Conservation (phyloP, 2,888 invertebrate genomes). For the Drosophila barbarae region DNA sequence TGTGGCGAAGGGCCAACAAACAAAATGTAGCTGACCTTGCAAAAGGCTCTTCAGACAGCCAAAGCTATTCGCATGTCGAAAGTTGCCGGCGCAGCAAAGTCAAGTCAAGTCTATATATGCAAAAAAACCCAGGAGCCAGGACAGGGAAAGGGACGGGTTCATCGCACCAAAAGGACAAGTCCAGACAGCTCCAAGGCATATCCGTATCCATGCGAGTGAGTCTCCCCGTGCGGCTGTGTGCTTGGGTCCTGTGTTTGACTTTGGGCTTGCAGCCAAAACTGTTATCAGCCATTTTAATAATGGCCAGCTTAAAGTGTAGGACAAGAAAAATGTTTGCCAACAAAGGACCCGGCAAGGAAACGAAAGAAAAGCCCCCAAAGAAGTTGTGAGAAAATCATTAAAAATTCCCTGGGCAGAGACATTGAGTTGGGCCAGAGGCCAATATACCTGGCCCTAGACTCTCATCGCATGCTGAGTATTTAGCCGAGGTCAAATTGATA, state of each 20-base stretch:
- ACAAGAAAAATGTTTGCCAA: constrained; percentile 72
- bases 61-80: constrained; percentile 37
- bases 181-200: constrained; percentile 60
- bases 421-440: constrained; percentile 27
- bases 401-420: constrained; percentile 53
- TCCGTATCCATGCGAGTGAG: constrained; percentile 36
- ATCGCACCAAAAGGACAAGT: constrained; percentile 65
- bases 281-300: constrained; percentile 73
- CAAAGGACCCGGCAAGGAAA: constrained; percentile 54
- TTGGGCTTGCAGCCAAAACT: constrained; percentile 69
- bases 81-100: constrained; percentile 53
- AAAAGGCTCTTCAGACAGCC: constrained; percentile 47
- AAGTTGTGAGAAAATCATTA: constrained; percentile 62
- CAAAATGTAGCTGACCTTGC: constrained; percentile 58
- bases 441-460: constrained; percentile 37
- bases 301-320: constrained; percentile 74
- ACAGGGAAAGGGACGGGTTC: constrained; percentile 56
- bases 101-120: constrained; percentile 32
- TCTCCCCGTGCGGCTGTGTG: constrained; percentile 16
- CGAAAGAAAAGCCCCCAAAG: constrained; percentile 40
- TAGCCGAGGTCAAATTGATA: constrained; percentile 61
- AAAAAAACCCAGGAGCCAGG: constrained; percentile 9
- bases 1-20: constrained; percentile 14
- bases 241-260: constrained; percentile 61
- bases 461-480: constrained; percentile 51